These are phyloP conservation scores for Leptogaster cylindrica DNA, from an alignment of 2,888 invertebrate genomes.

Conservation along the genomic window DNA sequence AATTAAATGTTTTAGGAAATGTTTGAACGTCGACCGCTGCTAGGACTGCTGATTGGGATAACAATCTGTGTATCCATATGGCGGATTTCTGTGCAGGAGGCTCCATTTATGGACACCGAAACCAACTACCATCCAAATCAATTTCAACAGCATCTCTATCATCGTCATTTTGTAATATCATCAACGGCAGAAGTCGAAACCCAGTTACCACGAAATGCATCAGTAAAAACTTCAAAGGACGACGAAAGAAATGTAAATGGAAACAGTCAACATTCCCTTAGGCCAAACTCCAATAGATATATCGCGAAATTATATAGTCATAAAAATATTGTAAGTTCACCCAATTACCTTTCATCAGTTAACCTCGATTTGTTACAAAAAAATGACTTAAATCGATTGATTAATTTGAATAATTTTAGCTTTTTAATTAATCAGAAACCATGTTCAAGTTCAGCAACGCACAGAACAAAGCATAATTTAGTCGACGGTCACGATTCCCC, in stretches of 20 bases:
- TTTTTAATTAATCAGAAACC: conserved; percentile 68
- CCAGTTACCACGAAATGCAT: conserved; percentile 22
- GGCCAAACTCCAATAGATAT: conserved; percentile 1
- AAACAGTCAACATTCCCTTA: neutral
- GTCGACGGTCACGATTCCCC: conserved; percentile 57
- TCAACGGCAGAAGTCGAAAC: conserved; percentile 33
- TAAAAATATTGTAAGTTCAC: conserved; percentile 32
- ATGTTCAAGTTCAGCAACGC: conserved; percentile 56
- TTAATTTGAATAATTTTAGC: conserved; percentile 68
- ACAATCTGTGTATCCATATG: conserved; percentile 60
- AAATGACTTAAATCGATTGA: conserved; percentile 61
- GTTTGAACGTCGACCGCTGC: conserved; percentile 60
- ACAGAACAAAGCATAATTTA: neutral
- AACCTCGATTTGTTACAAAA: conserved; percentile 49
- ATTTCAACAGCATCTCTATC: conserved; percentile 47
- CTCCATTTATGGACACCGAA: conserved; percentile 52
- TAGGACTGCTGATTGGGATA: conserved; percentile 58
- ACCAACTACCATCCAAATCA: conserved; percentile 41
- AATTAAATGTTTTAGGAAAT: conserved; percentile 50
- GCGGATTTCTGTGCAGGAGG: conserved; percentile 59
- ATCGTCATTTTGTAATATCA: conserved; percentile 36
- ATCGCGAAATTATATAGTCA: conserved; percentile 11
- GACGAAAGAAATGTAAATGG: conserved; percentile 35
- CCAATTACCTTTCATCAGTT: conserved; percentile 6
- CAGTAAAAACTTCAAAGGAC: conserved; percentile 42